Base-by-base conservation (phyloP, 53 echinoderm and acorn worm genomes). In the Holothuria scabra region DNA sequence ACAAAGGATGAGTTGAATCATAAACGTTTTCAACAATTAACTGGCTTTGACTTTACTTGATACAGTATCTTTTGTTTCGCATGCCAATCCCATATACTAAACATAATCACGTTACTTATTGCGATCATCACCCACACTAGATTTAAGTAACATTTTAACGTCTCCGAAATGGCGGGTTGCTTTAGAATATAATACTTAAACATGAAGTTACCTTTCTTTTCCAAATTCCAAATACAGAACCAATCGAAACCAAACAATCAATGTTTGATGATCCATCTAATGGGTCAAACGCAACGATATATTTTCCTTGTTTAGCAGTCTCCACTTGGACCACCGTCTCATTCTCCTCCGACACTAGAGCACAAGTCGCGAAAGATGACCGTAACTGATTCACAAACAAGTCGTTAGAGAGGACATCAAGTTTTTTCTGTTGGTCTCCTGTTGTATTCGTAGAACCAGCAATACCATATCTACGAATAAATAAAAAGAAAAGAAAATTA, bases 211-310 rank as follows among this genome's bases (percentile, higher is more conserved):
- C 99, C 94, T 78, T 78, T 78, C 92, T 94, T 66, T 94, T 94
- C 94, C 94, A 94, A 32, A 99, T 94, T 25, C 90, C 86, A 84
- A 94, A 99, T 38, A 99, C 94, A 3, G 99, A 92, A n/a, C 99
- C 99, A 58, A 99, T 99, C 46, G 99, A 99, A 8, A 99, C 99
- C 59, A 99, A 66, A 46, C 99, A 99, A 74, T 99, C 99, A 8
- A 99, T 99, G 65, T 99, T 99, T 19, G 99, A 99, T 29, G 99
- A 99, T 19, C 99, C 99, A 83, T 99, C 99, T 31, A 99, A 62
- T 28, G 99, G 99, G 88, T 99, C 99, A 89, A 99, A 99, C 48
- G 94, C 88, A 65, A 99, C 99, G 33, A 99, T 92, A 86, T 99
- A 99, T 71, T 94, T 99, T 35, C 99, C 99, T 41, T 88, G 80